Percentiles rank a stretch among this genome's conserved stretches.
These are phyloP conservation scores for Chelonus insularis DNA, from an alignment of 1,140 invertebrate species.

Conservation along the genomic window DNA sequence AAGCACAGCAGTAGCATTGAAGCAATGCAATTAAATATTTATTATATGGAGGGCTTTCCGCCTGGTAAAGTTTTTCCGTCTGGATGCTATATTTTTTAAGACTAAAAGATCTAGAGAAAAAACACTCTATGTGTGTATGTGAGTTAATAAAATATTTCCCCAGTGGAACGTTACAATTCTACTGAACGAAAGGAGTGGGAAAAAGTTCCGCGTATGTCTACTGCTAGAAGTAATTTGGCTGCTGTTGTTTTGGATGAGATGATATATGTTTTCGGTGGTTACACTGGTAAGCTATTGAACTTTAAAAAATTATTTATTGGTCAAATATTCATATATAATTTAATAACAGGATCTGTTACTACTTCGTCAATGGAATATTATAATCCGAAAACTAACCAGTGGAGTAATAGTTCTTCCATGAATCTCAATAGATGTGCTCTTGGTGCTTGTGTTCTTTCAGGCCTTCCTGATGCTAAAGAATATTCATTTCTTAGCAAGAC, in stretches of 20 bases:
- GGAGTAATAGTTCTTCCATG: conserved; percentile 71
- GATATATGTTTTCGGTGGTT: conserved; percentile 82
- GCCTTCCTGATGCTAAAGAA: conserved; percentile 76
- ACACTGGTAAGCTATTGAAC: conserved; percentile 68
- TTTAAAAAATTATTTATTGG: background rate
- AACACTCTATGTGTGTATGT: background rate
- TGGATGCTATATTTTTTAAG: conserved; percentile 2
- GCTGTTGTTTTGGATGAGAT: conserved; percentile 77
- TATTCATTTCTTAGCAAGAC: conserved; percentile 59
- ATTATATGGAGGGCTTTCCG: no score
- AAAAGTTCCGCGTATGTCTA: conserved; percentile 78
- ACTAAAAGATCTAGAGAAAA: background rate
- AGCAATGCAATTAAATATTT: background rate
- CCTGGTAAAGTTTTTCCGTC: background rate
- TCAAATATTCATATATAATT: no score
- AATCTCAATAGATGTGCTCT: conserved; percentile 78
- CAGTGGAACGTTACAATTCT: conserved; percentile 75
- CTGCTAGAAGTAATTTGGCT: conserved; percentile 83
- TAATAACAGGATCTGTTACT: conserved; percentile 59
- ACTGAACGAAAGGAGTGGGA: conserved; percentile 62
- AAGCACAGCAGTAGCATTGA: background rate
- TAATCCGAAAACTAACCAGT: conserved; percentile 68
- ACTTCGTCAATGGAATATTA: conserved; percentile 74
- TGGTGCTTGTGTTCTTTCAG: conserved; percentile 79
- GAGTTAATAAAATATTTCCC: conserved; percentile 33